Evolutionary conservation across 1,140 invertebrate genomes (phyloP).

Genomic region (Propsilocerus akamusi): DNA sequence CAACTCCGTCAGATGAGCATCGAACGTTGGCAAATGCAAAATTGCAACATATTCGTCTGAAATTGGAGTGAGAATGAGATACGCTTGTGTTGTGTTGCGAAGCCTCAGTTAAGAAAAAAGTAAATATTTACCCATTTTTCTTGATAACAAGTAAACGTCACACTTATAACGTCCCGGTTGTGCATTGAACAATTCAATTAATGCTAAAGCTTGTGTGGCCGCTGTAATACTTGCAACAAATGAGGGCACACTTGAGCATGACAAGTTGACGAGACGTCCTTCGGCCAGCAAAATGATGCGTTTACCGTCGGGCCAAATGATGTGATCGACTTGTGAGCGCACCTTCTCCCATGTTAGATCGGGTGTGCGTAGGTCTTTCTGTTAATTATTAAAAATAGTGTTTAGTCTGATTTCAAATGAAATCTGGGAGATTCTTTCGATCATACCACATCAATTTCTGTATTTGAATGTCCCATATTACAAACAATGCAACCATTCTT

Average conservation of each 20-base stretch:
- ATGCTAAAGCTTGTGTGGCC: conserved; percentile 82
- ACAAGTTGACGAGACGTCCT: conserved; percentile 87
- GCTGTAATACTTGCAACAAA: conserved; percentile 94
- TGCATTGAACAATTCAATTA: conserved; percentile 94
- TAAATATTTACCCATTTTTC: conserved; percentile 76
- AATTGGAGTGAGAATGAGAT: conserved; percentile 17
- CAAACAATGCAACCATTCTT: conserved; percentile 93
- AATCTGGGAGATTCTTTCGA: conserved; percentile 4
- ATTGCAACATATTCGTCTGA: conserved; percentile 92
- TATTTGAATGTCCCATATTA: conserved; percentile 98
- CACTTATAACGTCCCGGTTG: conserved; percentile 86
- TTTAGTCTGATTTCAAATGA: too few relatives aligned
- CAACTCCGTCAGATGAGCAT: conserved; percentile 90
- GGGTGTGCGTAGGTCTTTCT: conserved; percentile 81
- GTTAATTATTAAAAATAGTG: too few relatives aligned
- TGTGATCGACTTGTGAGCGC: conserved; percentile 90
- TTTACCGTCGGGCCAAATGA: conserved; percentile 90
- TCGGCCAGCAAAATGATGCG: conserved; percentile 83
- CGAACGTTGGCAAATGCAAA: conserved; percentile 88
- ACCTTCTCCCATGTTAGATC: conserved; percentile 96
- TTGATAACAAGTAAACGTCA: conserved; percentile 92
- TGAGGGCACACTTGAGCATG: conserved; percentile 91
- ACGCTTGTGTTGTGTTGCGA: too few relatives aligned
- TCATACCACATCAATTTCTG: conserved; percentile 90
- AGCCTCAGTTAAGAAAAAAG: too few relatives aligned